These are phyloP conservation scores for Ectemnius lituratus DNA, from an alignment of 2,888 invertebrate species.

Conservation along the genomic window DNA sequence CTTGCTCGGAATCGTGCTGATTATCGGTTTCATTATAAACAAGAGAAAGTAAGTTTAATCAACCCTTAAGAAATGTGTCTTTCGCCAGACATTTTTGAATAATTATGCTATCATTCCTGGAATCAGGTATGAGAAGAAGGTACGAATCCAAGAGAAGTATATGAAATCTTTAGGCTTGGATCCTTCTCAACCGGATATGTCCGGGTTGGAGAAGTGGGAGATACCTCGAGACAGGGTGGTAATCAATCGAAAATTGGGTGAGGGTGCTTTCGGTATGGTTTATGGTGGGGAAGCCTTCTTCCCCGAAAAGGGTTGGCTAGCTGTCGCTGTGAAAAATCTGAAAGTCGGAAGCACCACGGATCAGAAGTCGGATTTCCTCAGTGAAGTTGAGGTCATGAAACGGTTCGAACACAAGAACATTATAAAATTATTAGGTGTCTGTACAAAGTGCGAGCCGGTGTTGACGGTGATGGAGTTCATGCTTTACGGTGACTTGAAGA, in stretches of 20 bases:
- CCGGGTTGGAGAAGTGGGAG: conserved; percentile 91
- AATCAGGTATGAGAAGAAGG: conserved; percentile 82
- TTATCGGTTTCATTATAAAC: conserved; percentile 82
- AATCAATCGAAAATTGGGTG: conserved; percentile 90
- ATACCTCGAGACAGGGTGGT: conserved; percentile 90
- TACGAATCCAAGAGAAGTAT: conserved; percentile 83
- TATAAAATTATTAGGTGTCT: conserved; percentile 90
- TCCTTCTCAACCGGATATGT: conserved; percentile 78
- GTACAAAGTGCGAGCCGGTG: conserved; percentile 91
- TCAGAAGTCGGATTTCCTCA: conserved; percentile 93
- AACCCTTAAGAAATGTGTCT: not conserved
- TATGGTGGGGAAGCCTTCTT: conserved; percentile 93
- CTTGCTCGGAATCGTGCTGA: conserved; percentile 80
- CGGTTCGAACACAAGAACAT: conserved; percentile 94
- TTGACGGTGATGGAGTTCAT: conserved; percentile 96
- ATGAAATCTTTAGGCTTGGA: conserved; percentile 86
- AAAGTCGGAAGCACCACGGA: conserved; percentile 90
- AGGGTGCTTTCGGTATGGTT: conserved; percentile 95
- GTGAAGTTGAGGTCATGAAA: conserved; percentile 97
- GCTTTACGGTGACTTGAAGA: conserved; percentile 95
- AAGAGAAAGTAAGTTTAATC: conserved; percentile 80
- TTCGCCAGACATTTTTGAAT: not conserved
- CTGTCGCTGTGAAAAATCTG: conserved; percentile 93
- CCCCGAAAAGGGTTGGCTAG: conserved; percentile 86
- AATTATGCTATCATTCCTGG: conserved; percentile 21